phyloP scores from a whole-genome alignment of 2,888 invertebrate genomes.

The Timema cristinae region DNA sequence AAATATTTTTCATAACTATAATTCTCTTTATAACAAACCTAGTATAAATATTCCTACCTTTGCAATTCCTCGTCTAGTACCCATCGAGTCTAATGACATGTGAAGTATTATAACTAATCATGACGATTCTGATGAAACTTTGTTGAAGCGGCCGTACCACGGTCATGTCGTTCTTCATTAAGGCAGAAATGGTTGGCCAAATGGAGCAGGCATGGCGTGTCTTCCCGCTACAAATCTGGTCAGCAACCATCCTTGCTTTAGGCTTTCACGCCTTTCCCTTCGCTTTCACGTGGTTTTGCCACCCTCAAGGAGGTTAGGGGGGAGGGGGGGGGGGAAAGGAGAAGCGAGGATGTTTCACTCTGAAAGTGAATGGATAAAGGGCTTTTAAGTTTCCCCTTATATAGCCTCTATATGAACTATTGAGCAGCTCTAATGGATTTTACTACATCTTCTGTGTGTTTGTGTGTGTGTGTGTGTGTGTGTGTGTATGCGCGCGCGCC shows the following conservation, averaged over 20 bases:
- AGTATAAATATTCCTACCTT: too few species aligned
- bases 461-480: too few species aligned
- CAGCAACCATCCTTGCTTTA: background rate
- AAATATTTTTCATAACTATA: too few species aligned
- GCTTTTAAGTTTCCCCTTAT: conserved; percentile 1
- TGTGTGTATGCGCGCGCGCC: too few species aligned
- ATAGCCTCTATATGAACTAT: too few species aligned
- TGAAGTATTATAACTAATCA: too few species aligned
- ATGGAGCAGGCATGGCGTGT: background rate
- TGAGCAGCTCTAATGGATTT: too few species aligned
- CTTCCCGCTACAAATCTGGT: background rate
- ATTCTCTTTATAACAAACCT: too few species aligned
- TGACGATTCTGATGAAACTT: background rate
- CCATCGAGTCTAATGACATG: too few species aligned
- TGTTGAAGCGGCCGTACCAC: background rate
- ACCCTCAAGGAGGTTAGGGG: background rate
- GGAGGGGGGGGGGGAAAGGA: background rate
- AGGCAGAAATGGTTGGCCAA: background rate
- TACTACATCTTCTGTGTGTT: too few species aligned
- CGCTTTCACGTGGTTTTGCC: conserved; percentile 7
- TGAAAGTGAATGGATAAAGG: conserved; percentile 11
- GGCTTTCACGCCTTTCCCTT: conserved; percentile 1
- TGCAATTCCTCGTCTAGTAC: too few species aligned
- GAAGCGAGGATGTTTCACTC: too few species aligned
- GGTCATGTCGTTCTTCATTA: conserved; percentile 4